Percentiles rank a stretch among this genome's conserved stretches.
These are phyloP conservation scores for Rhineura floridana DNA, from an alignment of 2,113 vertebrate genomes.

Conservation along the genomic window DNA sequence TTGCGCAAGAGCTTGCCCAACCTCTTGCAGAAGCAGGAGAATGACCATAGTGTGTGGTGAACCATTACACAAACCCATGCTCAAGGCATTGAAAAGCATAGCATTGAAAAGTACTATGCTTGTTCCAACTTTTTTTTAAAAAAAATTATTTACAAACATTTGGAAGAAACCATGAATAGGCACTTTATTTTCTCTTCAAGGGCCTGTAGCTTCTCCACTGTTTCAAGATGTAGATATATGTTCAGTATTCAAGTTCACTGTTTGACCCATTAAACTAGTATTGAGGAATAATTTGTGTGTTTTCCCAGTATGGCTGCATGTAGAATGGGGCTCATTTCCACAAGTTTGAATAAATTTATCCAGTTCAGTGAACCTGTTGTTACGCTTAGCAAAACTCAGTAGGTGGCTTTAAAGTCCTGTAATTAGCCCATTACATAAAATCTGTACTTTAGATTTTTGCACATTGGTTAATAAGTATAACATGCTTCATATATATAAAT, in stretches of 20 bases:
- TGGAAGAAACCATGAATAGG: conserved; percentile 70
- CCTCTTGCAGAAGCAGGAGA: neutral
- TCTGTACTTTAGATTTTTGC: conserved; percentile 84
- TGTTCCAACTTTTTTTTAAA: conserved; percentile 42
- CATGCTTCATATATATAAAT: conserved; percentile 82
- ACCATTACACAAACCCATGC: neutral
- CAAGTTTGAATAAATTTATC: conserved; percentile 90
- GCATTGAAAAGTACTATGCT: conserved; percentile 43
- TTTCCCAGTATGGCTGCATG: conserved; percentile 84
- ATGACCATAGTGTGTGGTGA: neutral
- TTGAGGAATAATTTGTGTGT: conserved; percentile 91
- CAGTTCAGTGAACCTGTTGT: conserved; percentile 91
- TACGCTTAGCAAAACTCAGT: conserved; percentile 85
- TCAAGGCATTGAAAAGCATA: neutral
- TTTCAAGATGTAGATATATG: conserved; percentile 80
- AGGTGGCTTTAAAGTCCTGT: conserved; percentile 89
- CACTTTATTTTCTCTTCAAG: conserved; percentile 72
- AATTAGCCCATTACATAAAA: conserved; percentile 91
- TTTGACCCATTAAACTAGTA: conserved; percentile 89
- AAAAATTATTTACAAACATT: conserved; percentile 73
- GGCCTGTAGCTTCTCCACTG: conserved; percentile 70
- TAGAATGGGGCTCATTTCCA: conserved; percentile 88
- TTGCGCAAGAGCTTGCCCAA: neutral
- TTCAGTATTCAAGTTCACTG: conserved; percentile 85
- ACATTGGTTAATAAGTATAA: conserved; percentile 85